phyloP scores from a whole-genome alignment of 2,888 invertebrate species.

The Habrosyne pyritoides region DNA sequence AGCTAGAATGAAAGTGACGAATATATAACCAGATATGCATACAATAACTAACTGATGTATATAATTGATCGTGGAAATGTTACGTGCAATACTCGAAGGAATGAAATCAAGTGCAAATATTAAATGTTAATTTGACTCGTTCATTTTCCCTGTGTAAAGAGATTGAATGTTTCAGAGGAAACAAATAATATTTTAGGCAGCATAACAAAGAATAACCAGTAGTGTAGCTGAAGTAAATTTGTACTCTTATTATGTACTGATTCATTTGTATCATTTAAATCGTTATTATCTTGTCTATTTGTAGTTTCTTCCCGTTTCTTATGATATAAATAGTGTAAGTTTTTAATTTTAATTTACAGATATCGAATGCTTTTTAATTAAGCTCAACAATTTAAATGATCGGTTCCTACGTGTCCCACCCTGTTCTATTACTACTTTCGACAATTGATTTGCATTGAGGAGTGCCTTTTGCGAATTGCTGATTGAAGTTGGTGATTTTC shows the following conservation, averaged over 20 bases:
- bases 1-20: slow-evolving; percentile 30
- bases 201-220: slow-evolving; percentile 42
- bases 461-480: slow-evolving; percentile 73
- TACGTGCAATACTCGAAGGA: slow-evolving; percentile 66
- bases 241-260: slow-evolving; percentile 43
- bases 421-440: slow-evolving; percentile 27
- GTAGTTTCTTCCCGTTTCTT: slow-evolving; percentile 72
- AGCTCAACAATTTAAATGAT: slow-evolving; percentile 45
- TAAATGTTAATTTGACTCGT: slow-evolving; percentile 39
- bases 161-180: slow-evolving; percentile 48
- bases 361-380: slow-evolving; percentile 38
- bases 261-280: slow-evolving; percentile 39
- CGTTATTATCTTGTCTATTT: slow-evolving; percentile 56
- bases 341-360: slow-evolving; percentile 33
- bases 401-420: slow-evolving; percentile 30
- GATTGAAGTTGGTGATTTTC: slow-evolving; percentile 53
- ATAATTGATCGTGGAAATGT: slow-evolving; percentile 58
- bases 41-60: slow-evolving; percentile 55
- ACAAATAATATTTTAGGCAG: slow-evolving; percentile 40
- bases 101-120: slow-evolving; percentile 53
- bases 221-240: slow-evolving; percentile 40
- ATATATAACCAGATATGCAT: slow-evolving; percentile 26
- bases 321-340: slow-evolving; percentile 53
- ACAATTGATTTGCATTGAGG: slow-evolving; percentile 57
- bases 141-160: slow-evolving; percentile 46